phyloP scores from a whole-genome alignment of 2,113 vertebrate species.

The Rhombomys opimus region DNA sequence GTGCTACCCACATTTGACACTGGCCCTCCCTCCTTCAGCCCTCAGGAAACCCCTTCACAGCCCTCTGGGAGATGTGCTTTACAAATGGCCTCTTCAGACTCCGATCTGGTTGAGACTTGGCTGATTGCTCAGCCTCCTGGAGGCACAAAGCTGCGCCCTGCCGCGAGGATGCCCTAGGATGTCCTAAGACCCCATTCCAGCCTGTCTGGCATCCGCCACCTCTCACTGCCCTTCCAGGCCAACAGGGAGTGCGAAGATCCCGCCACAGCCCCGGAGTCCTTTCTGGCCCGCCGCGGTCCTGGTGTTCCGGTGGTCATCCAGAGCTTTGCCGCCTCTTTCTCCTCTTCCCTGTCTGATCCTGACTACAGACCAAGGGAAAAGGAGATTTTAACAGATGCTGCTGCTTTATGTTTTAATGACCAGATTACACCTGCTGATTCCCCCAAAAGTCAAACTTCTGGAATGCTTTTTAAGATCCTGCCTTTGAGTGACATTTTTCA shows the following conservation, averaged over 20 bases:
- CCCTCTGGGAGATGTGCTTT: background rate
- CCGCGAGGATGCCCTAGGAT: too few relatives aligned
- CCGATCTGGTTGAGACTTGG: background rate
- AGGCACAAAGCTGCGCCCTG: background rate
- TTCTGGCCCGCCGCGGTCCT: background rate
- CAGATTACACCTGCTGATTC: conserved; percentile 41
- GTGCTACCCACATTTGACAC: background rate
- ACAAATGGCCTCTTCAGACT: background rate
- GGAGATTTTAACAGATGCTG: conserved; percentile 37
- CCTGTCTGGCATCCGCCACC: background rate
- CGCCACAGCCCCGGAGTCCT: background rate
- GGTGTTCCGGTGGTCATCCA: background rate
- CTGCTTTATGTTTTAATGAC: conserved; percentile 31
- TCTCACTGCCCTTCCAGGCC: background rate
- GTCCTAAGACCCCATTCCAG: background rate
- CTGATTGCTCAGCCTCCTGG: background rate
- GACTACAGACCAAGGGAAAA: conserved; percentile 7
- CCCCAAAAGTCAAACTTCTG: conserved; percentile 7
- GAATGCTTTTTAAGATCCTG: conserved; percentile 50
- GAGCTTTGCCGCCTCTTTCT: background rate
- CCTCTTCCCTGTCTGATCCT: conserved; percentile 15
- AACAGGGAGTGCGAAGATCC: accelerated
- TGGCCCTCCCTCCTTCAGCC: too few relatives aligned
- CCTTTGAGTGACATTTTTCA: conserved; percentile 70
- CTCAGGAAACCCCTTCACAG: too few relatives aligned